phyloP scores from a whole-genome alignment of 2,797 vertebrate genomes.

The Microchirus variegatus region DNA sequence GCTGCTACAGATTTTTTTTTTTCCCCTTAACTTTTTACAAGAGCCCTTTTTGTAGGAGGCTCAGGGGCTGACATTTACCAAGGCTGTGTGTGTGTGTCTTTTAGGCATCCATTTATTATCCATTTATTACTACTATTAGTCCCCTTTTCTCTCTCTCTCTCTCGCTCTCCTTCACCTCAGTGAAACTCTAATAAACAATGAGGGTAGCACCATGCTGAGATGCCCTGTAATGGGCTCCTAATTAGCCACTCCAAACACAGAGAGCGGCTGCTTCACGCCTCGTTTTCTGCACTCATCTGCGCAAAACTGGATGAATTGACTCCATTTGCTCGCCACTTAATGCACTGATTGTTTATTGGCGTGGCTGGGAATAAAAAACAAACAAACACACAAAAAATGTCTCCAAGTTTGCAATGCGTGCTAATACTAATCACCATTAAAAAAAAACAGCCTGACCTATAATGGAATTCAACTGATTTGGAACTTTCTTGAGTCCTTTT shows the following conservation, averaged over 20 bases:
- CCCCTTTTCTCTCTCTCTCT: slow-evolving; percentile 47
- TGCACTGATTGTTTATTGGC: slow-evolving; percentile 80
- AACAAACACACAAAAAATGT: slow-evolving; percentile 66
- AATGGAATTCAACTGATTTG: slow-evolving; percentile 43
- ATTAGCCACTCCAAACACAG: slow-evolving; percentile 80
- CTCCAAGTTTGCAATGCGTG: slow-evolving; percentile 52
- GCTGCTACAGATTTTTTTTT: slow-evolving; percentile 55
- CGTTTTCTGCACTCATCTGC: slow-evolving; percentile 80
- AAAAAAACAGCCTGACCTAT: slow-evolving; percentile 57
- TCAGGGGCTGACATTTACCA: slow-evolving; percentile 67
- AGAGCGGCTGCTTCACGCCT: slow-evolving; percentile 79
- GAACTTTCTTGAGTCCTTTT: slow-evolving; percentile 43
- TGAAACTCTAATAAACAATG: slow-evolving; percentile 81
- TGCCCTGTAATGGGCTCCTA: slow-evolving; percentile 78
- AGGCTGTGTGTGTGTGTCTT: slow-evolving; percentile 35
- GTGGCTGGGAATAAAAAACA: slow-evolving; percentile 64
- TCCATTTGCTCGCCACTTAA: slow-evolving; percentile 80
- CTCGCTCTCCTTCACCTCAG: slow-evolving; percentile 57
- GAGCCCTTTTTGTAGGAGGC: slow-evolving; percentile 70
- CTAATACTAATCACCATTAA: slow-evolving; percentile 60
- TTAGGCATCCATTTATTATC: slow-evolving; percentile 74
- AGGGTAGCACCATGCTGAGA: slow-evolving; percentile 75
- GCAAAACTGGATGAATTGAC: slow-evolving; percentile 81
- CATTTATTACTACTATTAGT: slow-evolving; percentile 79
- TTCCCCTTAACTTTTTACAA: slow-evolving; percentile 70